Evolutionary conservation across 2,797 vertebrate genomes (phyloP), one percentile per base, ranked within the genome.

Genomic region (Cetoscarus ocellatus): DNA sequence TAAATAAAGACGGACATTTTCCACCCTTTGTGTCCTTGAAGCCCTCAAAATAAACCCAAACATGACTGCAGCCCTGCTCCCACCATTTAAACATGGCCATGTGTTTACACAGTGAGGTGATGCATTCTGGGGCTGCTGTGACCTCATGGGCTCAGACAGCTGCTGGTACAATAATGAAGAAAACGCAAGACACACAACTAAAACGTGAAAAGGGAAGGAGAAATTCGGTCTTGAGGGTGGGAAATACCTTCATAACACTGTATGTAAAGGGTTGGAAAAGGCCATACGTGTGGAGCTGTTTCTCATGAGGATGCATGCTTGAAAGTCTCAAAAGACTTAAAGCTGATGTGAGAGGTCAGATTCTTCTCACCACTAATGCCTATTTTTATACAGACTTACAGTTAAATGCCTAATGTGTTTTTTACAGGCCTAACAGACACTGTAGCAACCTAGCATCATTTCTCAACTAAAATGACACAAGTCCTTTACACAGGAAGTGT

Each of bases 101-200:
- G 59, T 81, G 75, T 87, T 86, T 84, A 83, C 69, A 72, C 42
- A 79, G 72, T 83, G 77, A 86, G 73, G 77, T 66, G 84, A 89
- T 86, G 72, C 70, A 82, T 86, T 88, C 67, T 58, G 72, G 70
- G 70, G 70, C 67, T 64, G 76, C 63, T 74, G 75, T 89, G 86
- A 92, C 78, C 79, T 91, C 87, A 85, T 62, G 79, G 61, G 77
- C 71, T 73, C 58, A 58, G 57, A 86, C 88, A 86, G 86, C 80
- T 84, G 88, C 79, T 62, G 65, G 27, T 85, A 70, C 64, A n/a
- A 66, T 71, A 74, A 80, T 73, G 73, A 79, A 72, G 59, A 75
- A 80, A 87, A 79, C 66, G 63, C 43, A 38, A 54, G 15, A 55
- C 39, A 63, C 27, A 49, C 42, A 67, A 42, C 52, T n/a, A 38